These are phyloP conservation scores for Aphidius colemani DNA, from an alignment of 2,888 invertebrate genomes.

Conservation along the genomic window DNA sequence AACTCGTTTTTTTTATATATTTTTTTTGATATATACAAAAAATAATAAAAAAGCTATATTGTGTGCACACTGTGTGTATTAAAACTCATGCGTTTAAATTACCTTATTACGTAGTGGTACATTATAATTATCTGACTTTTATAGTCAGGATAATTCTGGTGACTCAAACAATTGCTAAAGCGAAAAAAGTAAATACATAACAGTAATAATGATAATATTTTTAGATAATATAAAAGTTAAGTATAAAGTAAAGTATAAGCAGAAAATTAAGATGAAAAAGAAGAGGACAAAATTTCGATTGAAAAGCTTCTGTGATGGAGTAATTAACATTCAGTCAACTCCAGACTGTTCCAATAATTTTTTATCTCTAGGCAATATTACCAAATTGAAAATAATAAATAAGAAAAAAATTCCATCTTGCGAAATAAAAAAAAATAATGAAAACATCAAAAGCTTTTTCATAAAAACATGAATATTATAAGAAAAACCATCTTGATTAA, in stretches of 20 bases:
- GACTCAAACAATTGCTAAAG: neutral
- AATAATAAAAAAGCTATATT: constrained; percentile 25
- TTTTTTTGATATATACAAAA: neutral
- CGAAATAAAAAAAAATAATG: neutral
- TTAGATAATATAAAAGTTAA: constrained; percentile 13
- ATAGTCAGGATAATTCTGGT: neutral
- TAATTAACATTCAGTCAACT: constrained; percentile 53
- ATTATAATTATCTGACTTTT: neutral
- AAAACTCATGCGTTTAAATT: constrained; percentile 59
- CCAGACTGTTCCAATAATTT: constrained; percentile 49
- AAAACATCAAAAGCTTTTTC: neutral
- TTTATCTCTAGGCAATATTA: constrained; percentile 33
- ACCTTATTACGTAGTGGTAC: constrained; percentile 51
- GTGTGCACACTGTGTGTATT: constrained; percentile 38
- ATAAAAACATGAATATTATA: too few species aligned
- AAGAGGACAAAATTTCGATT: constrained; percentile 23
- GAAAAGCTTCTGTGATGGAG: constrained; percentile 41
- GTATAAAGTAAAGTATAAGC: neutral
- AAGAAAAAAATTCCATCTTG: neutral
- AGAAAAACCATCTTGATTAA: too few species aligned
- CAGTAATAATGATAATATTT: constrained; percentile 10
- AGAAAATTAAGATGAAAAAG: constrained; percentile 16
- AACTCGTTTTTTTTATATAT: constrained; percentile 30
- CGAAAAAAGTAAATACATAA: constrained; percentile 17
- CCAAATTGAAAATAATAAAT: constrained; percentile 25